These are phyloP conservation scores for Sipha flava DNA, from an alignment of 1,140 invertebrate species.

Conservation along the genomic window DNA sequence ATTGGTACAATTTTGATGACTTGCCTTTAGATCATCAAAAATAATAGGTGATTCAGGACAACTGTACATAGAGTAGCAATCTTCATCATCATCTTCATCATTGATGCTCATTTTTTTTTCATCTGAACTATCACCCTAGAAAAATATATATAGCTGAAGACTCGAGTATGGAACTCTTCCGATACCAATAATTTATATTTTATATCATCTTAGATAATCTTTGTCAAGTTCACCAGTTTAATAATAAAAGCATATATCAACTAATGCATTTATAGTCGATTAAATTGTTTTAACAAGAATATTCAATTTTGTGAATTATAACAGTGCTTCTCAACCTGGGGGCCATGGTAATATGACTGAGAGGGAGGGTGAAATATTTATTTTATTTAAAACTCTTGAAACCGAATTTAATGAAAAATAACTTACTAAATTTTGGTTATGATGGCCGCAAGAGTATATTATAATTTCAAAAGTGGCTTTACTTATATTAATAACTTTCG, in stretches of 20 bases:
- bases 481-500: no score
- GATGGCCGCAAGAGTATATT: no score
- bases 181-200: not conserved
- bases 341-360: no score
- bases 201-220: not conserved
- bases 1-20: not conserved
- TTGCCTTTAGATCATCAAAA: constrained; percentile 5
- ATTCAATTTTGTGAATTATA: not conserved
- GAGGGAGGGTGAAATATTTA: no score
- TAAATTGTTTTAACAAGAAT: not conserved
- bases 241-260: not conserved
- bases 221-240: no score
- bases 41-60: constrained; percentile 39
- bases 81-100: constrained; percentile 37
- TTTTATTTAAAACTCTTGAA: no score
- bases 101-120: constrained; percentile 1
- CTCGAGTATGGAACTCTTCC: not conserved
- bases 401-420: no score
- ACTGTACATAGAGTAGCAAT: constrained; percentile 43
- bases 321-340: no score
- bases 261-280: not conserved
- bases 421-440: no score
- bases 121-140: constrained; percentile 27
- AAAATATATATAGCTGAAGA: constrained; percentile 6
- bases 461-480: no score